Conservation (phyloP, 1,140 invertebrate genomes). For the Patella vulgata region DNA sequence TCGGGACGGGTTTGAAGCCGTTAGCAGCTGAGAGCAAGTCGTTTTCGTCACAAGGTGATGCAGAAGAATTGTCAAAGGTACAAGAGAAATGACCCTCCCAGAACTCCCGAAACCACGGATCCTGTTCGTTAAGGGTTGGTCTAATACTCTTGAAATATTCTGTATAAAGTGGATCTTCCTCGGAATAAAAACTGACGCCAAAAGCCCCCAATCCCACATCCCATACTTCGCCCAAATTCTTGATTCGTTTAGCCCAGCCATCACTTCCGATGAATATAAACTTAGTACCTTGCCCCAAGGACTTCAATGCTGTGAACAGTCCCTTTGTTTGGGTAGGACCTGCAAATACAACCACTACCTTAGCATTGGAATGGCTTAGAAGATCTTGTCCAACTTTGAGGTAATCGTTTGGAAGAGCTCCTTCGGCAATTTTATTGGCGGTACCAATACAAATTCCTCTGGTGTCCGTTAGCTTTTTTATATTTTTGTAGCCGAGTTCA, state of each 20-base stretch:
- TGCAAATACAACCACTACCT: conserved; percentile 76
- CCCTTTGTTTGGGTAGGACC: conserved; percentile 74
- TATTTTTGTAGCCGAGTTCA: conserved; percentile 74
- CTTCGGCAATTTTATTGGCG: conserved; percentile 6
- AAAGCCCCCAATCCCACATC: conserved; percentile 79
- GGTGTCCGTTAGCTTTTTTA: conserved; percentile 74
- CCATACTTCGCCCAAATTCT: conserved; percentile 74
- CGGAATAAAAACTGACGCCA: conserved; percentile 72
- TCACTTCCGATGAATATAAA: conserved; percentile 80
- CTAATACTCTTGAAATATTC: conserved; percentile 35
- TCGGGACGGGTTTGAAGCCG: conserved; percentile 77
- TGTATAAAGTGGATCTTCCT: conserved; percentile 29
- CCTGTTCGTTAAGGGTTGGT: conserved; percentile 3
- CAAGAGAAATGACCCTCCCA: conserved; percentile 34
- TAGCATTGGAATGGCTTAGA: conserved; percentile 21
- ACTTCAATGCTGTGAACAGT: conserved; percentile 65
- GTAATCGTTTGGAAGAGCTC: conserved; percentile 4
- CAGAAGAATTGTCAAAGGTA: conserved; percentile 1
- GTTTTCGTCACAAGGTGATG: background rate
- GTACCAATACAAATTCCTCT: conserved; percentile 78
- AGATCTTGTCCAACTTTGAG: conserved; percentile 12
- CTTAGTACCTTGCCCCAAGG: conserved; percentile 34
- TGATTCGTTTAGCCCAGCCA: conserved; percentile 79
- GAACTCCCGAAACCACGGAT: conserved; percentile 42
- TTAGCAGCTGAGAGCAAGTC: background rate